These are phyloP conservation scores for Agrochola lota DNA, from an alignment of 2,888 invertebrate species.

Conservation along the genomic window DNA sequence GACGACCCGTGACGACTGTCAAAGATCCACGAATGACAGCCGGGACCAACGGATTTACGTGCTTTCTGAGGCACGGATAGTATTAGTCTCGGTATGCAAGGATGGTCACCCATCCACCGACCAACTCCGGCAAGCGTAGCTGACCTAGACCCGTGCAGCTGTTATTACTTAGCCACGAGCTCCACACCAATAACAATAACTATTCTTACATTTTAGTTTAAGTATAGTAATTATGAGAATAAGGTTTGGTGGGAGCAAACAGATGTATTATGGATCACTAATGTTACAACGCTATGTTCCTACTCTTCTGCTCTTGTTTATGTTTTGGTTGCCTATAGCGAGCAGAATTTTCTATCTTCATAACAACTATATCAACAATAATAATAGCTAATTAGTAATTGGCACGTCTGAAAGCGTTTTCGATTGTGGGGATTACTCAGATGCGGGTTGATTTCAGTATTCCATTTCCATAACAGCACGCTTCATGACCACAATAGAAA, in stretches of 20 bases:
- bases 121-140: no score
- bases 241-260: neutral
- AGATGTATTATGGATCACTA: no score
- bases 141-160: no score
- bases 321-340: neutral
- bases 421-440: neutral
- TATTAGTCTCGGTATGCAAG: no score
- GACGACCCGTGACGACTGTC: no score
- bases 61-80: no score
- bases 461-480: neutral
- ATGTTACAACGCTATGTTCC: neutral
- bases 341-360: neutral
- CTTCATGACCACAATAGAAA: no score
- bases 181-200: neutral
- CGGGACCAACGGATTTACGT: no score
- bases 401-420: neutral
- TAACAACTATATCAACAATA: neutral
- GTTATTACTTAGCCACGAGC: no score
- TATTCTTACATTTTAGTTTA: conserved; percentile 3
- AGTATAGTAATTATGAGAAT: no score
- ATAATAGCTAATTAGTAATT: neutral
- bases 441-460: neutral
- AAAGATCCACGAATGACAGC: no score
- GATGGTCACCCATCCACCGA: no score
- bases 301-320: neutral